These are phyloP conservation scores for Callaeas wilsoni DNA, from an alignment of 2,113 vertebrate species.

Conservation along the genomic window DNA sequence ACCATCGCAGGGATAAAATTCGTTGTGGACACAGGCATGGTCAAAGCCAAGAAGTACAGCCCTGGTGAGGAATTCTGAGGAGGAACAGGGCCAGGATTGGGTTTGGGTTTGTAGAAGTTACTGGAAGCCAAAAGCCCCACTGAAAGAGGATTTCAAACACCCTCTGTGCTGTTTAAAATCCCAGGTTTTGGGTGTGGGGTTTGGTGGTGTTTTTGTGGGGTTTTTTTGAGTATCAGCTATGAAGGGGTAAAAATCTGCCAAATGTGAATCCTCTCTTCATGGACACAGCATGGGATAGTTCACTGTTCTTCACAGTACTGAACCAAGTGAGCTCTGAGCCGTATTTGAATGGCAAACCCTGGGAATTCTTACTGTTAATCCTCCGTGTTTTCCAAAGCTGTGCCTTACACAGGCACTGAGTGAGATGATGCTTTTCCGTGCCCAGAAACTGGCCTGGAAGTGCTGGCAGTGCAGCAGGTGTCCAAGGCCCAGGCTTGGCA, in stretches of 20 bases:
- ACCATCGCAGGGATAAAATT: conserved; percentile 95
- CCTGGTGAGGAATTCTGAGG: conserved; percentile 77
- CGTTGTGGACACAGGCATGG: conserved; percentile 96
- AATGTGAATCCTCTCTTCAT: background rate
- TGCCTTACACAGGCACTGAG: accelerated
- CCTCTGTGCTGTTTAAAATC: background rate
- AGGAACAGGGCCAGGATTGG: background rate
- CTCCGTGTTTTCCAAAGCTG: background rate
- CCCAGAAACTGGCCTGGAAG: conserved; percentile 88
- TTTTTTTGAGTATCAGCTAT: background rate
- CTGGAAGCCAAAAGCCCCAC: background rate
- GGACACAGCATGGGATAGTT: accelerated
- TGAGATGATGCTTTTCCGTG: background rate
- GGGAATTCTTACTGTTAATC: background rate
- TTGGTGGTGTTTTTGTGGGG: background rate
- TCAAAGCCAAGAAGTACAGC: conserved; percentile 95
- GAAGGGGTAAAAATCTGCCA: background rate
- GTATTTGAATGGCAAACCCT: background rate
- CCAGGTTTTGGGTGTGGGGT: background rate
- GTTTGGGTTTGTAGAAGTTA: background rate
- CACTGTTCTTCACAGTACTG: background rate
- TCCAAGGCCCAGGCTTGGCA: conserved; percentile 98
- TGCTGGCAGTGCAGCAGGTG: conserved; percentile 89
- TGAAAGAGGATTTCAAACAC: background rate
- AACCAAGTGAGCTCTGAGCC: background rate